Evolutionary conservation across 2,888 invertebrate species (phyloP), one percentile per base, ranked within the genome.

Genomic region (Sepioteuthis lessoniana): DNA sequence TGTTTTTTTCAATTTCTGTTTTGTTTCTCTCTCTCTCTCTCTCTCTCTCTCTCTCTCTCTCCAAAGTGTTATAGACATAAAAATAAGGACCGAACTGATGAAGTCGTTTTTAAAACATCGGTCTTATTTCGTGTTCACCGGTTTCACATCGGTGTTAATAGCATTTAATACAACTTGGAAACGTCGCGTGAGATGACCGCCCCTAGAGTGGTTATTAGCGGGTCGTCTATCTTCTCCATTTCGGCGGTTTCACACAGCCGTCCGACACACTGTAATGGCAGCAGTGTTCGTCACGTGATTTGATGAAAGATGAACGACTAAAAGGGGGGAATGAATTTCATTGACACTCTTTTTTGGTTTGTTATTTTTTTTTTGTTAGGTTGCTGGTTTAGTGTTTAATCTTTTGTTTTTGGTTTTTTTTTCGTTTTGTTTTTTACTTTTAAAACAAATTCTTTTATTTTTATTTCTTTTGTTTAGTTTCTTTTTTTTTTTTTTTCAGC

Each of bases 121-220:
- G 76, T 76, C 76, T 76, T 76, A 35, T 76, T 76, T 76, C 76
- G 76, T 76, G 35, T 16, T 35, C 76, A 35, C n/a, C 76, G 76
- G n/a, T 35, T 76, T 76, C 76, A 35, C 76, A n/a, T n/a, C 76
- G 76, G n/a, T 76, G 76, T 76, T 76, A 76, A 76, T 76, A 35
- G 76, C 76, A 76, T 16, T 76, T 76, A 76, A 76, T 76, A 76
- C 76, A n/a, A 76, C n/a, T 76, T 35, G 76, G 76, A n/a, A 76
- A 35, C 76, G 35, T 76, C 76, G 76, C 94, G 94, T 90, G 91
- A 94, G 94, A 55, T 47, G 50, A 19, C n/a, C 94, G 90, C 94
- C 90, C 60, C 91, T 37, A 50, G 47, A 91, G 38, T 94, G 91
- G 91, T 94, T 31, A 94, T 76, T 76, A 76, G 76, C 76, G 76